Percentiles rank a stretch among this genome's conserved stretches.
Conservation (phyloP, 2,113 vertebrate genomes). For the Ancistrus triradiatus region DNA sequence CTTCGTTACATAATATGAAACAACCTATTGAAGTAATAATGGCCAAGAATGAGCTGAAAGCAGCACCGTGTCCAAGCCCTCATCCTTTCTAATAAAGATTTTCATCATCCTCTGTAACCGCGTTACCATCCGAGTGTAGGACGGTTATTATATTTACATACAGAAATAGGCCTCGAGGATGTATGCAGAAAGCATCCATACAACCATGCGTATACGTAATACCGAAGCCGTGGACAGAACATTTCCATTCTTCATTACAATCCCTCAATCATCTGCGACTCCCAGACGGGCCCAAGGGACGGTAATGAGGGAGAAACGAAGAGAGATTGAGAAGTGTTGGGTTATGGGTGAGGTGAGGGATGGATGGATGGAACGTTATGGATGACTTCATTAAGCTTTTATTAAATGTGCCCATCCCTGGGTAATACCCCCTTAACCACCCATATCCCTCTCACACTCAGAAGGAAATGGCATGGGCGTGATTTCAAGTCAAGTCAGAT, state of each 20-base stretch:
- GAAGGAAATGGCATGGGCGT: too few relatives aligned
- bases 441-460: not conserved
- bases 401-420: slow-evolving; percentile 33
- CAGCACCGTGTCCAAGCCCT: too few relatives aligned
- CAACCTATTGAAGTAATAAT: too few relatives aligned
- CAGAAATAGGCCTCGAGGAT: not conserved
- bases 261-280: slow-evolving; percentile 10
- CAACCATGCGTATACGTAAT: not conserved
- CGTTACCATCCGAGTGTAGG: too few relatives aligned
- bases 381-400: slow-evolving; percentile 32
- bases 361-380: slow-evolving; percentile 17
- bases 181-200: not conserved
- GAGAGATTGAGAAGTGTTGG: slow-evolving; percentile 5
- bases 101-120: too few relatives aligned
- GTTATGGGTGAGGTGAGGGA: slow-evolving; percentile 13
- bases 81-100: too few relatives aligned
- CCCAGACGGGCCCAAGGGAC: not conserved
- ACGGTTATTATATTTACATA: too few relatives aligned
- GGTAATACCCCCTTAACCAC: not conserved
- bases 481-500: too few relatives aligned
- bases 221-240: too few relatives aligned
- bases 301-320: not conserved
- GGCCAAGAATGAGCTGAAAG: too few relatives aligned
- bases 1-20: too few relatives aligned
- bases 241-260: not conserved